A percentile compares a stretch with the other conserved stretches of the same genome.
Evolutionary conservation across 92 coral and sea anemone species (phyloP).

Genomic region (Umimayanthus chanpuru): DNA sequence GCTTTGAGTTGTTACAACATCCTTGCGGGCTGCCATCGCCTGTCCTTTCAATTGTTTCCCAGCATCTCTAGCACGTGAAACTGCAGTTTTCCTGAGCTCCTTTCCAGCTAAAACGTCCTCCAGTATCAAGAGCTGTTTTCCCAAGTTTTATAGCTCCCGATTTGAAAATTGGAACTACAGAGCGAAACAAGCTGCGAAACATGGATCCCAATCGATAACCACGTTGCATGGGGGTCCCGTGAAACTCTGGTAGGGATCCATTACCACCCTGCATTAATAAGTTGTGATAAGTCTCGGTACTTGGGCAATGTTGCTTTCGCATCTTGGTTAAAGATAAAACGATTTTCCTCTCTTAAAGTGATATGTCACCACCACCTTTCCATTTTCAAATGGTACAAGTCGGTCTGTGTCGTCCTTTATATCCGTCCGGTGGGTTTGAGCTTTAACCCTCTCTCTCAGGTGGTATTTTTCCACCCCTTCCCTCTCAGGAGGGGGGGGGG

Average conservation of each 20-base stretch:
- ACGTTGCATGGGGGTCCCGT: constrained; percentile 42
- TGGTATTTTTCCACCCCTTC: too few relatives aligned
- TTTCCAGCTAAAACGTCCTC: constrained; percentile 49
- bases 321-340: constrained; percentile 18
- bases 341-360: constrained; percentile 50
- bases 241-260: constrained; percentile 39
- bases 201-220: constrained; percentile 59
- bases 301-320: constrained; percentile 17
- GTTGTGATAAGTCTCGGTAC: constrained; percentile 22
- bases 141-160: constrained; percentile 45
- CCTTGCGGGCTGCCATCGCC: not conserved
- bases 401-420: constrained; percentile 70
- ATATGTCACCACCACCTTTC: constrained; percentile 55
- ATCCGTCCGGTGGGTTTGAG: too few relatives aligned
- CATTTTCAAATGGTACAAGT: constrained; percentile 63
- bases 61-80: not conserved
- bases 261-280: constrained; percentile 21
- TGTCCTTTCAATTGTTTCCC: not conserved
- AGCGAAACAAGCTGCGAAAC: constrained; percentile 48
- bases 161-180: constrained; percentile 46
- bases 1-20: too few relatives aligned
- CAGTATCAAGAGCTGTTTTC: constrained; percentile 50
- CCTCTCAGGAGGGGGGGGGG: too few relatives aligned
- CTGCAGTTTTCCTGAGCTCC: not conserved
- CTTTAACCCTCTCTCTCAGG: too few relatives aligned